phyloP scores from a whole-genome alignment of 2,113 vertebrate species.

The Scomber colias region DNA sequence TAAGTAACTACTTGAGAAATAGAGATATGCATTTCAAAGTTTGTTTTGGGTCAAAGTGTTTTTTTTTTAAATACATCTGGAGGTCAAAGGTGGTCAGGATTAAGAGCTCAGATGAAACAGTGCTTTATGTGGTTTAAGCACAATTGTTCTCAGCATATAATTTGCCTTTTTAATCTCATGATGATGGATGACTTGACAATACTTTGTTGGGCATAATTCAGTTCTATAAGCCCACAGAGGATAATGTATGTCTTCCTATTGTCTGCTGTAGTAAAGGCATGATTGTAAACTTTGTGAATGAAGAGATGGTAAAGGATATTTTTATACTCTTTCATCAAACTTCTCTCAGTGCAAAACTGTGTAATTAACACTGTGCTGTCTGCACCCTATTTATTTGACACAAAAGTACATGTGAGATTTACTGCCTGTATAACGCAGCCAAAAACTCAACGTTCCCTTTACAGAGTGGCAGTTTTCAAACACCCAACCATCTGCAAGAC shows the following conservation, averaged over 20 bases:
- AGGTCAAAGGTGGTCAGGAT: constrained; percentile 66
- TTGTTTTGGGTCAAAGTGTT: constrained; percentile 10
- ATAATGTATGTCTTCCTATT: constrained; percentile 24
- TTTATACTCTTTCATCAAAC: constrained; percentile 18
- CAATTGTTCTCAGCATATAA: constrained; percentile 42
- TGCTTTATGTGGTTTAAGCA: constrained; percentile 37
- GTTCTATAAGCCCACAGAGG: constrained; percentile 11
- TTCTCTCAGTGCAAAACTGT: constrained; percentile 22
- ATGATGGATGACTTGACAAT: constrained; percentile 61
- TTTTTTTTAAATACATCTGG: constrained; percentile 19
- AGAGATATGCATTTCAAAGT: neutral
- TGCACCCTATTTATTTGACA: constrained; percentile 39
- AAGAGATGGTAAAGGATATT: constrained; percentile 31
- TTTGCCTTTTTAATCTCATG: constrained; percentile 63
- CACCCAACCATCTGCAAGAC: constrained; percentile 42
- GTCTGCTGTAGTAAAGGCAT: neutral
- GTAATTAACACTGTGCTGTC: constrained; percentile 56
- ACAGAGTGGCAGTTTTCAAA: constrained; percentile 58
- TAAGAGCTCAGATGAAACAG: constrained; percentile 20
- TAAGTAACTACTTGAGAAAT: neutral
- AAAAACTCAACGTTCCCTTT: constrained; percentile 51
- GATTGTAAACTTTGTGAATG: constrained; percentile 49
- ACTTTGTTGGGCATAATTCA: constrained; percentile 4
- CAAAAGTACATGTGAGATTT: constrained; percentile 60
- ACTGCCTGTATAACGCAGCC: constrained; percentile 40